Base-by-base conservation (phyloP, 2,113 vertebrate genomes). In the Phaethon lepturus region DNA sequence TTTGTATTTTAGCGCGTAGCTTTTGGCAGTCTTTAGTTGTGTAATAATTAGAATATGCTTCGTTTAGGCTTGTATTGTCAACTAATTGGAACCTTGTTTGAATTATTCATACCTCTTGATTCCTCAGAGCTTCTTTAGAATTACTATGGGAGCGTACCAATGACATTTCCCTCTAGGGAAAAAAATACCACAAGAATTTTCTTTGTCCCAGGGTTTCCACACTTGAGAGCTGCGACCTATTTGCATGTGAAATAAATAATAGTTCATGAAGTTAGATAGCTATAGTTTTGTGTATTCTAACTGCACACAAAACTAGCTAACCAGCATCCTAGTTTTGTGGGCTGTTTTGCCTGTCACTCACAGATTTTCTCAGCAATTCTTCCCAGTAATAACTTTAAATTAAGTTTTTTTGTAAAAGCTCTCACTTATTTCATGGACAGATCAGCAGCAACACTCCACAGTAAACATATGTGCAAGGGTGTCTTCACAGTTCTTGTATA, bases 41-140 rank as follows among this genome's bases (percentile, higher is more conserved):
- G 1, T 76, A 84, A 50, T 47, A 94, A 87, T 89, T 93, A 75
- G 53, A 80, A 90, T 75, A 64, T 55, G 25, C 42, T 93, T 96
- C 5, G 0, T 82, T 93, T 90, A 91, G 29, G 40, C 40, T 85
- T 95, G 69, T 87, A 59, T 68, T 91, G 64, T 53, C 53, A 86
- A 25, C 52, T 94, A 85, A 91, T 68, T 91, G 68, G 25, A 89
- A 68, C 31, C 31, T 85, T 91, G 33, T 85, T 60, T 87, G 60
- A 71, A 91, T 69, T 92, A 88, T 90, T 95, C 74, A 75, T 95
- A 84, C 63, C 50, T 96, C 40, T 87, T 91, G 60, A 86, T 89
- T 82, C 33, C 78, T 96, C 31, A 52, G 33, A 20, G 1, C 84
- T 89, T 93, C 71, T 85, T 63, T 90, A 62, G 60, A 87, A 82